Evolutionary conservation across 1,140 invertebrate species (phyloP).

Genomic region (Zaprionus ghesquierei): DNA sequence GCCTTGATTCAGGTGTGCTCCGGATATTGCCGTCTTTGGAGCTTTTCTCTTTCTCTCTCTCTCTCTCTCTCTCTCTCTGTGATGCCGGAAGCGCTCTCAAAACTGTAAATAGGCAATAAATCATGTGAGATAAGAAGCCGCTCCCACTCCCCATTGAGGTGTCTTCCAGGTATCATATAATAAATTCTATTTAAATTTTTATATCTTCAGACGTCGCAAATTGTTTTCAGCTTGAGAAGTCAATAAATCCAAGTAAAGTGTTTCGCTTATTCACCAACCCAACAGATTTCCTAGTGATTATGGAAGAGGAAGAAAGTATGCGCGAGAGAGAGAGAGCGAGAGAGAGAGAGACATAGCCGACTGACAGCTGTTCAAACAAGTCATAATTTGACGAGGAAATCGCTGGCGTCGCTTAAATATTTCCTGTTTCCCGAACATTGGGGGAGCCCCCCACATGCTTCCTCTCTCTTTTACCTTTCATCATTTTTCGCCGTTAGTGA

Average conservation of each 20-base stretch:
- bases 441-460: slow-evolving; percentile 1
- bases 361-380: slow-evolving; percentile 52
- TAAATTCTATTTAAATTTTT: slow-evolving; percentile 16
- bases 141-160: neutral
- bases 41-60: neutral
- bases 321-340: neutral
- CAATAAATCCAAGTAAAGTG: slow-evolving; percentile 12
- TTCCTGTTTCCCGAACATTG: slow-evolving; percentile 34
- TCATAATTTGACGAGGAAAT: slow-evolving; percentile 52
- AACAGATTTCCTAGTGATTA: slow-evolving; percentile 39
- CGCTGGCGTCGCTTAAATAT: slow-evolving; percentile 31
- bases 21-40: neutral
- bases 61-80: neutral
- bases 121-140: neutral
- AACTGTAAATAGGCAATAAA: neutral
- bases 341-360: neutral
- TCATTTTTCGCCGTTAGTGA: slow-evolving; percentile 4
- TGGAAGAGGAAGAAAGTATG: neutral
- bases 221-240: neutral
- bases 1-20: no score
- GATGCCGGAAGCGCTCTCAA: neutral
- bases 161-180: neutral
- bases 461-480: slow-evolving; percentile 26
- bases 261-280: slow-evolving; percentile 14
- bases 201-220: neutral